phyloP scores from a whole-genome alignment of 2,888 invertebrate genomes.

The Reticulitermes lucifugus region DNA sequence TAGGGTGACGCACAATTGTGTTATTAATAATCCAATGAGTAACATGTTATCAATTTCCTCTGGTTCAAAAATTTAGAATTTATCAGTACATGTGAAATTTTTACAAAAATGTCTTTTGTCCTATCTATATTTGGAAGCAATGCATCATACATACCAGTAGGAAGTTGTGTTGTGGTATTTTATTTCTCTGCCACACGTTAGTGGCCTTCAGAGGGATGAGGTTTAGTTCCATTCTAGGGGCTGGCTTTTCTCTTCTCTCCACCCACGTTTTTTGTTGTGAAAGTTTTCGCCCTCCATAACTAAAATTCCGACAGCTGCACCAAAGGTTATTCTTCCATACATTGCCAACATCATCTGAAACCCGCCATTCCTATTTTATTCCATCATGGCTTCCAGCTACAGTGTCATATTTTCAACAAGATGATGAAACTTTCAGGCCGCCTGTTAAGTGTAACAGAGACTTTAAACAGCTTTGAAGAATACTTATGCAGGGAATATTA shows the following conservation, averaged over 20 bases:
- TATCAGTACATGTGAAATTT: background rate
- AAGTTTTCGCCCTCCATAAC: constrained; percentile 4
- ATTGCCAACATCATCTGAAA: background rate
- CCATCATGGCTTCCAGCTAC: constrained; percentile 3
- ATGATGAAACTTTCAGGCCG: background rate
- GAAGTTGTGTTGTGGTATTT: background rate
- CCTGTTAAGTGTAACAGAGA: too few species aligned
- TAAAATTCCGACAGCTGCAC: constrained; percentile 13
- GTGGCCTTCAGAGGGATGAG: background rate
- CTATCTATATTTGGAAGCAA: background rate
- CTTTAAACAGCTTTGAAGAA: too few species aligned
- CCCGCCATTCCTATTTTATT: background rate
- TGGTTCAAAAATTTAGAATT: background rate
- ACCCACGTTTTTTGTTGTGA: background rate
- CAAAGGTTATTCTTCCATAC: constrained; percentile 1
- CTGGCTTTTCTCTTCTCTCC: constrained; percentile 6
- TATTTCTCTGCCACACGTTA: constrained; percentile 13
- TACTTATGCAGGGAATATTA: too few species aligned
- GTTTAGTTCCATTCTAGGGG: constrained; percentile 1
- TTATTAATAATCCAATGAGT: background rate
- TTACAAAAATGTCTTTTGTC: background rate
- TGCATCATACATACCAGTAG: background rate
- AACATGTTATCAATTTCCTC: background rate
- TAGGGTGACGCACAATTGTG: background rate
- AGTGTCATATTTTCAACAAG: background rate